These are phyloP conservation scores for Oasisia sp. DNA, from an alignment of 2,888 invertebrate species.

Conservation along the genomic window DNA sequence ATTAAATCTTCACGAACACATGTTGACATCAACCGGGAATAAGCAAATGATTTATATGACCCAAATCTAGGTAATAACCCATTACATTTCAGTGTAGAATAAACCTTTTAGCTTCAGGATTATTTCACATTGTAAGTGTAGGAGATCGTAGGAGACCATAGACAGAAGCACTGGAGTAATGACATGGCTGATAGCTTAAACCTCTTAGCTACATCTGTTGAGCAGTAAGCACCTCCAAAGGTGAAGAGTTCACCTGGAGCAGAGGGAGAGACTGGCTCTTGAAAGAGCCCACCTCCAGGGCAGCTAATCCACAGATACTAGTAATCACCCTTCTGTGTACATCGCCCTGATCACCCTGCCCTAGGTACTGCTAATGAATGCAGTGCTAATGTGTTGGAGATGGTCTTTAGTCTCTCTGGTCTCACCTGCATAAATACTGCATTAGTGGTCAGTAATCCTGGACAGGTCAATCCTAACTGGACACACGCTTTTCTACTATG, in stretches of 20 bases:
- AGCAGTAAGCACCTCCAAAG: neutral
- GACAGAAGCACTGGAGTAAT: neutral
- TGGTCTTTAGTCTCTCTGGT: neutral
- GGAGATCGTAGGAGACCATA: neutral
- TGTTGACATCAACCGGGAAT: neutral
- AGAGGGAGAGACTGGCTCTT: neutral
- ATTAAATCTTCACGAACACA: neutral
- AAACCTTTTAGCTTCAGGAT: neutral
- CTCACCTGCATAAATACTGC: neutral
- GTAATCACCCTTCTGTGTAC: constrained; percentile 2
- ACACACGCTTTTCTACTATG: neutral
- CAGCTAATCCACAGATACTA: neutral
- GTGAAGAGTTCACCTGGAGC: neutral
- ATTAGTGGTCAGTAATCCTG: neutral
- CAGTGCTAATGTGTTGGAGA: neutral
- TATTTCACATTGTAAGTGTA: neutral
- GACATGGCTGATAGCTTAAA: neutral
- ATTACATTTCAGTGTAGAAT: neutral
- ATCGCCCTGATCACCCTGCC: neutral
- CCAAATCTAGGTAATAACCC: too few relatives aligned
- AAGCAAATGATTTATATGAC: too few relatives aligned
- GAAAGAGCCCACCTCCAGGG: neutral
- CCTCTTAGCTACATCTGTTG: neutral
- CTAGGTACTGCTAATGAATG: neutral
- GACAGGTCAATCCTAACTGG: neutral